These are phyloP conservation scores for Hyperoplus lanceolatus DNA, from an alignment of 2,797 vertebrate species.

Conservation along the genomic window DNA sequence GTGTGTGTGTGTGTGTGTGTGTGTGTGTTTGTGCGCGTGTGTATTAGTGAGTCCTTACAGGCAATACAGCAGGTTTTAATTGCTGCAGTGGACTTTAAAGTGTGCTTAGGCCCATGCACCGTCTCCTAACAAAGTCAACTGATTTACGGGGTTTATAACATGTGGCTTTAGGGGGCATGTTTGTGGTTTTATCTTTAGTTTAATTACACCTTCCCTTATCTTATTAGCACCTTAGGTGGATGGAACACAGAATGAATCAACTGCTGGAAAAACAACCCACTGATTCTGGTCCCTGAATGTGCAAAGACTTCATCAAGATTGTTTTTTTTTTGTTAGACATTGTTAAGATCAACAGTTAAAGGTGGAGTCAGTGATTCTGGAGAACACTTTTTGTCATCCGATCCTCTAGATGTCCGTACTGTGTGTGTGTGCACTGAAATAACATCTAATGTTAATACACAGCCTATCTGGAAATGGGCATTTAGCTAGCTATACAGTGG, in stretches of 20 bases:
- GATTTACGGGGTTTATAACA: constrained; percentile 27
- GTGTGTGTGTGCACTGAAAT: no score
- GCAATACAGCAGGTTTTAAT: neutral
- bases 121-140: constrained; percentile 15
- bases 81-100: constrained; percentile 9
- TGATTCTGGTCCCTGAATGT: constrained; percentile 18
- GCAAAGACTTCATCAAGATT: neutral
- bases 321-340: neutral
- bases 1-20: no score
- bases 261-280: constrained; percentile 19
- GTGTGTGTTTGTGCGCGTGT: no score
- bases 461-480: no score
- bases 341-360: neutral
- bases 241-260: constrained; percentile 23
- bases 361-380: no score
- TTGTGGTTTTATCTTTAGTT: constrained; percentile 31
- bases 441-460: no score
- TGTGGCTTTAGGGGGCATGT: constrained; percentile 5
- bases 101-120: neutral
- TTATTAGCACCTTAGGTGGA: constrained; percentile 15
- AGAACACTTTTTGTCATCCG: no score
- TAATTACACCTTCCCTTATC: constrained; percentile 33
- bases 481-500: no score
- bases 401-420: no score
- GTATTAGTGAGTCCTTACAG: neutral